Base-by-base conservation (phyloP, 2,113 vertebrate species). In the Asarcornis scutulata region DNA sequence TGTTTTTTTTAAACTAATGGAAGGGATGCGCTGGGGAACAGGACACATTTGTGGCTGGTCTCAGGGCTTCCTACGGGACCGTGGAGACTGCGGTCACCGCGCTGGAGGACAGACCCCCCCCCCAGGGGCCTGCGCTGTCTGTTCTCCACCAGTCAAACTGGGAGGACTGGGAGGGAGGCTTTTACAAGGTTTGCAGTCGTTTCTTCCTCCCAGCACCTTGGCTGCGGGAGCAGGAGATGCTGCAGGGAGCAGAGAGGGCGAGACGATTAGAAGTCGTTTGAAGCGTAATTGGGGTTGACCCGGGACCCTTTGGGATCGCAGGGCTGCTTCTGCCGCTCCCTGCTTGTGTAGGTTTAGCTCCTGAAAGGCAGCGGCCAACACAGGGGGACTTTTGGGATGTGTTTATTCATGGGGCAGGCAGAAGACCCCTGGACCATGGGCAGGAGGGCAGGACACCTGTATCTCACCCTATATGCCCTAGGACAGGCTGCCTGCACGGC, bases 261-360 rank as follows among this genome's bases (percentile, higher is more conserved):
- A 63, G 76, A 53, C 55, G 81, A 91, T 95, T 74, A 95, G 50
- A 81, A 93, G 72, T 50, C 84, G 81, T 93, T 81, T 93, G 59
- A 62, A 78, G 84, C 74, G 81, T 89, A 89, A 95, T 91, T 82
- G 74, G 76, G 80, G 46, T 86, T 91, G 91, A 91, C 86, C 81
- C 81, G 8, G 72, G 88, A 88, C 12, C 72, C 76, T 86, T 78
- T 44, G 80, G 88, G 85, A 93, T 66, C 42, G 20, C 38, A 50
- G 55, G 55, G 59, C 66, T 73, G 75, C 38, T 91, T 64, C 53
- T 80, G 34, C 40, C 1, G 0, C 55, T 72, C 55, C 60, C 26
- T 11, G 40, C 32, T 31, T 1, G 3, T 56, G 71, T 55, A 26
- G 15, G 0, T 27, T 80, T 12, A 44, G 52, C 5, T 16, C 0